A percentile compares a stretch with the other conserved stretches of the same genome.
Conservation (phyloP, 1,140 invertebrate genomes). For the Helicoverpa armigera region DNA sequence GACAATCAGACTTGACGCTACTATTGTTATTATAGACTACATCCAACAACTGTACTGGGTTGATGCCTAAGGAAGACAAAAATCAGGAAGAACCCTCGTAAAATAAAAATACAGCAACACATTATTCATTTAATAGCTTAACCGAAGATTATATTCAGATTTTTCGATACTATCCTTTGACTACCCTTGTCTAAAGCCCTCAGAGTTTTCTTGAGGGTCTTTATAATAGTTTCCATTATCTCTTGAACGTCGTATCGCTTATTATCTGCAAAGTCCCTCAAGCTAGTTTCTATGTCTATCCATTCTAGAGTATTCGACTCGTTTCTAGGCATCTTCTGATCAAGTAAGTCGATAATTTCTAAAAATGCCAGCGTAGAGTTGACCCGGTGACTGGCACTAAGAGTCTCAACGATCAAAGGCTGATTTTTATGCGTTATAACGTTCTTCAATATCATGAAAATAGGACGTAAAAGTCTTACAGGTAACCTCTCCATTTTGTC, state of each 20-base stretch:
- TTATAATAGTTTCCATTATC: slow-evolving; percentile 42
- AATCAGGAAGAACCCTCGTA: no score
- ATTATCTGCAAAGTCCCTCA: slow-evolving; percentile 53
- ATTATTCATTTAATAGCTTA: no score
- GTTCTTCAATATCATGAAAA: slow-evolving; percentile 59
- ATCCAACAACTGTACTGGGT: no score
- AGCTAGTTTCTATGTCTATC: slow-evolving; percentile 49
- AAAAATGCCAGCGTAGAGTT: slow-evolving; percentile 59
- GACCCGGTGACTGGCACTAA: slow-evolving; percentile 21
- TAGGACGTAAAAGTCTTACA: slow-evolving; percentile 16
- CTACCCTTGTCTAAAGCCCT: slow-evolving; percentile 17
- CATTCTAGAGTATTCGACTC: slow-evolving; percentile 50
- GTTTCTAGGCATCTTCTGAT: slow-evolving; percentile 52
- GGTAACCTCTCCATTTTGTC: slow-evolving; percentile 46
- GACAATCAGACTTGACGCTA: no score
- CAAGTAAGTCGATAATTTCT: slow-evolving; percentile 55
- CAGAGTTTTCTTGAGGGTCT: slow-evolving; percentile 31
- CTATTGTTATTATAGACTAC: no score
- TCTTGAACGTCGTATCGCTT: slow-evolving; percentile 41
- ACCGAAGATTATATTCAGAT: background rate
- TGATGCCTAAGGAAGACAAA: no score
- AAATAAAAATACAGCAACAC: no score
- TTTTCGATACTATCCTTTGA: background rate
- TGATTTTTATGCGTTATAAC: slow-evolving; percentile 56
- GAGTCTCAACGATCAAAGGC: slow-evolving; percentile 49